Base-by-base conservation (phyloP, 1,140 invertebrate species). In the Pantala flavescens region DNA sequence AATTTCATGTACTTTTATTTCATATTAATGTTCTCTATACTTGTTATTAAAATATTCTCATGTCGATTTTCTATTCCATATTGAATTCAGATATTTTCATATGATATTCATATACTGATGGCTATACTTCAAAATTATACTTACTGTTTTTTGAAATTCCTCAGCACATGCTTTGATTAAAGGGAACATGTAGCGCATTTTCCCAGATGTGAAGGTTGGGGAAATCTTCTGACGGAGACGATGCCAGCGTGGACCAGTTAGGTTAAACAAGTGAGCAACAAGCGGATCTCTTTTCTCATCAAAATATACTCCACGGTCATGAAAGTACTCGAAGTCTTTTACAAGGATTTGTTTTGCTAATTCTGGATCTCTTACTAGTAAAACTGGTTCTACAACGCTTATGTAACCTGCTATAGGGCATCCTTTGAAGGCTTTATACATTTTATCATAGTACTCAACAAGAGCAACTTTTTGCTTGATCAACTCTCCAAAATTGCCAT, bases 131-230 rank as follows among this genome's bases (percentile, higher is more conserved):
- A n/a, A n/a, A n/a, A 36, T 36, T 36, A 36, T 36, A 36, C 28
- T 63, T 63, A 63, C 49, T 12, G 49, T 21, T 21, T 63, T 73
- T 21, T 81, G 79, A 0, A 88, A 77, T 24, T 82, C 78, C 0
- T 80, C 36, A 0, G 79, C 77, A 55, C 86, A 83, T 19, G 81
- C 76, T 0, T 80, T 28, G 74, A 87, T 83, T 0, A 84, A 76
- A 3, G 83, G 78, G 76, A 84, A 85, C 84, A 89, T 88, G 24
- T 82, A 82, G 79, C 84, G 87, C 74, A 90, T 83, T 81, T 89
- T 89, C 5, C 83, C 81, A 2, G 84, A 81, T 0, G 87, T 86
- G 79, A 89, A 90, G 7, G 86, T 83, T 10, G 88, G 87, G 14
- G 85, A 86, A 55, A 88, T 79, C 73, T 88, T 87, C 23, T 82